Evolutionary conservation across 2,113 vertebrate genomes (phyloP).

Genomic region (Gambusia affinis): DNA sequence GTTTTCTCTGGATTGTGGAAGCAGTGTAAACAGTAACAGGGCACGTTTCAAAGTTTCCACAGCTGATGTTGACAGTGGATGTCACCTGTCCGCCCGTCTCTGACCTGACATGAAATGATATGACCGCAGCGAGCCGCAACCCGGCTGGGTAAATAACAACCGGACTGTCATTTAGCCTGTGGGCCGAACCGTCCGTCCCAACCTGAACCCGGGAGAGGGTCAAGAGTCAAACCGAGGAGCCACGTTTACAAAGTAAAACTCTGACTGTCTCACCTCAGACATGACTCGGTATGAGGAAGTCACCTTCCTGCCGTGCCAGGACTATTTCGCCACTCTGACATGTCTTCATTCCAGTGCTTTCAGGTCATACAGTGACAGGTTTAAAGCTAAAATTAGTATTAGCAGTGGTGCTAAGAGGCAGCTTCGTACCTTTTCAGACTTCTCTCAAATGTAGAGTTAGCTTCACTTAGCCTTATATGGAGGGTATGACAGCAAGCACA

Average conservation of each 20-base stretch:
- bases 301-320: background rate
- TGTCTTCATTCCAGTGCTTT: background rate
- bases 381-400: background rate
- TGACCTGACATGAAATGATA: slow-evolving; percentile 23
- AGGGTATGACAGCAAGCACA: slow-evolving; percentile 37
- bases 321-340: background rate
- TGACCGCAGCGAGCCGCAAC: slow-evolving; percentile 32
- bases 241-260: slow-evolving; percentile 49
- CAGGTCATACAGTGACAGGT: background rate
- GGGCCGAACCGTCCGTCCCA: background rate
- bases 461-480: slow-evolving; percentile 43
- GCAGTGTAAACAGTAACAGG: slow-evolving; percentile 13
- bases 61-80: slow-evolving; percentile 27
- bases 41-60: slow-evolving; percentile 21
- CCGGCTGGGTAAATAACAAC: background rate
- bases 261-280: background rate
- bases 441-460: slow-evolving; percentile 14
- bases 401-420: slow-evolving; percentile 13
- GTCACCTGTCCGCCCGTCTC: slow-evolving; percentile 11
- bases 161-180: slow-evolving; percentile 16
- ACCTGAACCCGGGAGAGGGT: slow-evolving; percentile 17
- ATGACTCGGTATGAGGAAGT: slow-evolving; percentile 31
- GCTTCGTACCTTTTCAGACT: background rate
- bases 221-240: slow-evolving; percentile 28
- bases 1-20: background rate